Evolutionary conservation across 2,113 vertebrate species (phyloP).

Genomic region (Pelecanoides urinatrix): DNA sequence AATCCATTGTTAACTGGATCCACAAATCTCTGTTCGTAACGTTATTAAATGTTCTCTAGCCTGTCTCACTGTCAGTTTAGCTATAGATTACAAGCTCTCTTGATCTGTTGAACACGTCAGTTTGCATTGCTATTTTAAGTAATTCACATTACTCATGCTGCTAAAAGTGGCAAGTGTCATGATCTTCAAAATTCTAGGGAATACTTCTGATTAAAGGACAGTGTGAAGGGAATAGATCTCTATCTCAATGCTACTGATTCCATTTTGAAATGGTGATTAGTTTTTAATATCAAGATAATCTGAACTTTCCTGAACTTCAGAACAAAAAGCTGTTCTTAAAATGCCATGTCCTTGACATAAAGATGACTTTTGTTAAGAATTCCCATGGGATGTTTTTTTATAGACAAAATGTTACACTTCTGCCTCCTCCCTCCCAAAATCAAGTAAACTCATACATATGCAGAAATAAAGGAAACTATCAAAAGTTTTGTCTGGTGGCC

Average conservation of each 20-base stretch:
- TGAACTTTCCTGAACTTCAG: background rate
- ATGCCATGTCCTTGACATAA: conserved; percentile 4
- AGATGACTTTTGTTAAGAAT: background rate
- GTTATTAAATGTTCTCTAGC: background rate
- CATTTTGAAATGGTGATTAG: conserved; percentile 20
- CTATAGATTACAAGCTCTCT: background rate
- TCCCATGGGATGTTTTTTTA: background rate
- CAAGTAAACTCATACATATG: background rate
- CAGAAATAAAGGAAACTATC: conserved; percentile 1
- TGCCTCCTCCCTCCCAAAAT: background rate
- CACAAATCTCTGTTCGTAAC: background rate
- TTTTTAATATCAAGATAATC: background rate
- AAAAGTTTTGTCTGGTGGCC: background rate
- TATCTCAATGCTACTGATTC: background rate
- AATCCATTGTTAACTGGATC: background rate
- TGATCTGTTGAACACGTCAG: background rate
- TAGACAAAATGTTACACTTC: background rate
- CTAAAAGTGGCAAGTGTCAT: background rate
- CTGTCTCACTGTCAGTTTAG: background rate
- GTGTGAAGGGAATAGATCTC: background rate
- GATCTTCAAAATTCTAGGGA: conserved; percentile 7
- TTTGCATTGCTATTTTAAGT: background rate
- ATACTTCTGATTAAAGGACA: background rate
- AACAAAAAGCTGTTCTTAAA: background rate
- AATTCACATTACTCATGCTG: background rate